Percentiles rank a stretch among this genome's conserved stretches.
phyloP scores from a whole-genome alignment of 2,888 invertebrate genomes.

The Meganola albula region DNA sequence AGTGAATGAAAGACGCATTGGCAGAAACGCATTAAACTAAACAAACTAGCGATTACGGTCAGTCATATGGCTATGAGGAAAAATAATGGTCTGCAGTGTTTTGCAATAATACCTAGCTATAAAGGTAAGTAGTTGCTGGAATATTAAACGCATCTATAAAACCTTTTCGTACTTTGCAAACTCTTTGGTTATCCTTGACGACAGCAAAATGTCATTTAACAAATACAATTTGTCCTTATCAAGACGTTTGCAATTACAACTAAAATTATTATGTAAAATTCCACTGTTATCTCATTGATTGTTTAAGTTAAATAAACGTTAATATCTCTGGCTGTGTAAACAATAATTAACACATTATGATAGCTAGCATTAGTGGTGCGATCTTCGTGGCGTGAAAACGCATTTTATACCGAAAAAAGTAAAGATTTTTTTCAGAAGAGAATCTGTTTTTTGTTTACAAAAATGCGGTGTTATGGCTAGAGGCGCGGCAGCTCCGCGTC shows the following conservation, averaged over 20 bases:
- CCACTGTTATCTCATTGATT: conserved; percentile 38
- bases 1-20: no score
- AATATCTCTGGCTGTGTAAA: conserved; percentile 28
- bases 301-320: conserved; percentile 21
- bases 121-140: no score
- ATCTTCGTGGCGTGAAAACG: conserved; percentile 43
- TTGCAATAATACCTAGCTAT: no score
- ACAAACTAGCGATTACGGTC: no score
- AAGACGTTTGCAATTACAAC: conserved; percentile 17
- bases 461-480: conserved; percentile 58
- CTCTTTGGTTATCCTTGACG: conserved; percentile 11
- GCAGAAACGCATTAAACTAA: no score
- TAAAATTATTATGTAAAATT: conserved; percentile 45
- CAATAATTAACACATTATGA: conserved; percentile 25
- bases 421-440: conserved; percentile 21
- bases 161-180: no score
- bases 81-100: no score
- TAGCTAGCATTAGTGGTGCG: conserved; percentile 41
- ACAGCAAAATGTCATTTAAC: conserved; percentile 9
- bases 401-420: conserved; percentile 25
- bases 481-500: conserved; percentile 56
- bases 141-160: no score
- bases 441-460: conserved; percentile 32
- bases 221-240: conserved; percentile 5
- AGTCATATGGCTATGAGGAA: no score